Percentiles rank a stretch among this genome's conserved stretches.
These are phyloP conservation scores for Emmelina monodactyla DNA, from an alignment of 2,888 invertebrate genomes.

Conservation along the genomic window DNA sequence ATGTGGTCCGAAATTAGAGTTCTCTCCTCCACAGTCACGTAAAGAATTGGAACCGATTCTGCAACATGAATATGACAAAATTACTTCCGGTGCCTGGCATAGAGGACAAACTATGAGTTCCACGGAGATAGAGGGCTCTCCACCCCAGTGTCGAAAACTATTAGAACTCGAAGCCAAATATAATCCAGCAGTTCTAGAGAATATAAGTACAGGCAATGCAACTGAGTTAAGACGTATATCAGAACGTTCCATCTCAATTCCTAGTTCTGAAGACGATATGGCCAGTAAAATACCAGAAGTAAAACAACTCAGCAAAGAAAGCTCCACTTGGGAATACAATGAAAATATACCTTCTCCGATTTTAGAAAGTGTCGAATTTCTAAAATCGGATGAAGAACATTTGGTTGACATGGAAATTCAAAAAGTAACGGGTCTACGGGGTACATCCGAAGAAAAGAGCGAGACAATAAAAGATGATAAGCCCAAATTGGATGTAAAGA, in stretches of 20 bases:
- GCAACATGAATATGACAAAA: constrained; percentile 75
- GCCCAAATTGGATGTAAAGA: constrained; percentile 39
- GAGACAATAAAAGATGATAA: constrained; percentile 29
- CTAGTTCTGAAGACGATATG: constrained; percentile 78
- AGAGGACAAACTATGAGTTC: constrained; percentile 79
- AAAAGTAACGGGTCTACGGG: constrained; percentile 54
- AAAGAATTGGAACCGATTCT: constrained; percentile 79
- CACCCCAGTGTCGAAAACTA: constrained; percentile 74
- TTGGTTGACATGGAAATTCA: constrained; percentile 62
- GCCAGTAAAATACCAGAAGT: constrained; percentile 64
- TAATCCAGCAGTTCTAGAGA: constrained; percentile 70
- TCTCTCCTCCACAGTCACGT: constrained; percentile 78
- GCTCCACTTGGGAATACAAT: constrained; percentile 69
- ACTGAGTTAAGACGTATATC: constrained; percentile 75
- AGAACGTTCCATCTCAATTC: constrained; percentile 77
- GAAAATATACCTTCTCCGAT: constrained; percentile 72
- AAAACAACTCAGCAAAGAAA: constrained; percentile 56
- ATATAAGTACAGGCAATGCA: constrained; percentile 65
- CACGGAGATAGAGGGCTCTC: constrained; percentile 79
- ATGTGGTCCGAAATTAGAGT: constrained; percentile 76
- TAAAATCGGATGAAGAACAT: constrained; percentile 67
- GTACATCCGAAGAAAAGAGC: constrained; percentile 37
- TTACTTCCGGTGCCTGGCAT: constrained; percentile 72
- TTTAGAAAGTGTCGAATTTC: constrained; percentile 67
- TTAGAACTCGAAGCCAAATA: constrained; percentile 72